Base-by-base conservation (phyloP, 2,888 invertebrate species). In the Brachyptera risi region DNA sequence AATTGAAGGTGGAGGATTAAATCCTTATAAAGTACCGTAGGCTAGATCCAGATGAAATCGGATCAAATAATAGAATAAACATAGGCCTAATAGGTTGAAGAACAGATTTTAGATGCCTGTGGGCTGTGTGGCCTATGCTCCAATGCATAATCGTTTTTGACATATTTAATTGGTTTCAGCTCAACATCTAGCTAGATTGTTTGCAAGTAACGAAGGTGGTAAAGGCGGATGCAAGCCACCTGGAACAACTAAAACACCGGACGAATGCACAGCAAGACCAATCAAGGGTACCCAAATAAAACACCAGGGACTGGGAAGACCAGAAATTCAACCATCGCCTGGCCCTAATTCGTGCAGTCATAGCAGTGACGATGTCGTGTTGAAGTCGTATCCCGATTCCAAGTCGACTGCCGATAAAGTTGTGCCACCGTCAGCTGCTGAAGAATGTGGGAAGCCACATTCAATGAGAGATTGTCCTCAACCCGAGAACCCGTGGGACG, bases 181-280 rank as follows among this genome's bases (percentile, higher is more conserved):
- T n/a, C 24, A 42, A 9, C 44, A 47, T 26, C n/a, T 31, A 19
- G 35, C 58, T 15, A 35, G 58, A 23, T 35, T 49, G 11, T 58
- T 49, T 58, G 58, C 49, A n/a, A 58, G 47, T 31, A 58, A 58
- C 15, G 58, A 31, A 1, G 58, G 24, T 37, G 54, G 54, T 3
- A 69, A 50, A 71, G 70, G 59, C 60, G 69, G 11, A 65, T 26
- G 61, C 3, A 70, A 67, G 58, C 56, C 67, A 26, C 44, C 65
- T 4, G 73, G 72, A 2, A 65, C 66, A 9, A 73, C 73, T n/a
- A 66, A 70, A 35, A 70, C 68, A 56, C 68, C 71, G 4, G 73
- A 74, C 54, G 71, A 73, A 70, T 71, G 72, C n/a, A n/a, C 62
- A 44, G 67, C 47, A 19, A 23, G 40, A 42, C 2, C 7, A 3